Percentiles rank a stretch among this genome's conserved stretches.
Conservation (phyloP, 1,140 invertebrate genomes). For the Carcinoscorpius rotundicauda region DNA sequence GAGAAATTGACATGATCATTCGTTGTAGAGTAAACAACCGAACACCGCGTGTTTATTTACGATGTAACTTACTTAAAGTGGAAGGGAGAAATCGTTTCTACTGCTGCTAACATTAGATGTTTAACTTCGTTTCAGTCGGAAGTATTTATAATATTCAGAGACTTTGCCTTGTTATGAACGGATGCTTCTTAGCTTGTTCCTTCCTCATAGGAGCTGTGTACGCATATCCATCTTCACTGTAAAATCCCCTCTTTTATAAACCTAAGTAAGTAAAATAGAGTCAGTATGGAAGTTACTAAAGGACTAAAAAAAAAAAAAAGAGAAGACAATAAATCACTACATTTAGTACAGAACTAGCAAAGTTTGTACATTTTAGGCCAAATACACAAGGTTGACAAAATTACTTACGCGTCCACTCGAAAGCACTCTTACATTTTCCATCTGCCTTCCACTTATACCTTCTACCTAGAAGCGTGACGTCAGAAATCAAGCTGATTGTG, state of each 20-base stretch:
- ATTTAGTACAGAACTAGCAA: no score
- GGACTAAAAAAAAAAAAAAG: slow-evolving; percentile 4
- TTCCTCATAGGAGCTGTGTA: background rate
- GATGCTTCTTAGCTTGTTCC: background rate
- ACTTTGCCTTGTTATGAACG: background rate
- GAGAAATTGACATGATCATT: background rate
- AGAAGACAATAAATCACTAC: background rate
- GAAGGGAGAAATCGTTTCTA: background rate
- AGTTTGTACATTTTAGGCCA: no score
- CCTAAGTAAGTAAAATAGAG: background rate
- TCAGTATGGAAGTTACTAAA: background rate
- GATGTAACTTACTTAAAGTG: background rate
- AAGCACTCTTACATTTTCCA: no score
- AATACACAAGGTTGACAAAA: no score
- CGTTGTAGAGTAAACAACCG: background rate
- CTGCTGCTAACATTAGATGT: background rate
- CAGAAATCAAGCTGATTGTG: no score
- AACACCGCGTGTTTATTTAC: background rate
- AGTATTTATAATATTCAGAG: background rate
- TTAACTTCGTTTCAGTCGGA: background rate
- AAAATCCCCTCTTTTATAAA: background rate
- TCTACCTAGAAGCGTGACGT: no score
- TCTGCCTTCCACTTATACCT: no score
- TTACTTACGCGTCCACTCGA: no score
- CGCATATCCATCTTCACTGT: no score